Evolutionary conservation across 1,140 invertebrate genomes (phyloP), one percentile per base, ranked within the genome.

Genomic region (Tetranychus urticae): DNA sequence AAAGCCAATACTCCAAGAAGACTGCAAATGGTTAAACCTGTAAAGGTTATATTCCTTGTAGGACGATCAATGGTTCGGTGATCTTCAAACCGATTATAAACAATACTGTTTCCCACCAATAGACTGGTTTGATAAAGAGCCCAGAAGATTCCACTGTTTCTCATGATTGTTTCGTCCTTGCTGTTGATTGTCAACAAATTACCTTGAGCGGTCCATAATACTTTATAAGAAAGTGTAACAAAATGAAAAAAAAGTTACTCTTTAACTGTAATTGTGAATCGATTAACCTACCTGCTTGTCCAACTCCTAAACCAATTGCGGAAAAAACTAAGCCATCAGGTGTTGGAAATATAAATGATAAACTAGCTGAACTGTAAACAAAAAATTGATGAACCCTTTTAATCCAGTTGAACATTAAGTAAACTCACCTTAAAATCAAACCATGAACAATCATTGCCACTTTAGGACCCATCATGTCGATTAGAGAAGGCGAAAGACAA

Each of bases 171-270:
- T 0, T 81, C 78, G 0, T 79, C 71, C 65, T 85, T 81, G 60
- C 89, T 93, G 75, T 92, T 93, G 3, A 89, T 76, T 0, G 90
- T 90, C 10, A 97, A 75, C 71, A 91, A 94, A 68, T 85, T 88
- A 10, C 92, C 92, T 23, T 97, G 90, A 1, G 85, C 89, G 54
- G 75, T 77, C 76, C 76, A 77, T 62, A 71, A 62, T 10, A 68
- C 70, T 69, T 48, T 23, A 23, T 23, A 23, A 14, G 34, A 48
- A 31, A 35, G 59, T n/a, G 23, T 2, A 4, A 52, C 3, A 4
- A 6, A 6, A 23, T n/a, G 23, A 2, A 31, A 8, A 5, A 52
- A 8, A n/a, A 52, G 8, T n/a, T 31, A 7, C 5, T 31, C 7
- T 8, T 52, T 52, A 31, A 52, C 31, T 1, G 2, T 6, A 33